Evolutionary conservation across 2,888 invertebrate species (phyloP), one percentile per base, ranked within the genome.

Genomic region (Gymnoscelis rufifasciata): DNA sequence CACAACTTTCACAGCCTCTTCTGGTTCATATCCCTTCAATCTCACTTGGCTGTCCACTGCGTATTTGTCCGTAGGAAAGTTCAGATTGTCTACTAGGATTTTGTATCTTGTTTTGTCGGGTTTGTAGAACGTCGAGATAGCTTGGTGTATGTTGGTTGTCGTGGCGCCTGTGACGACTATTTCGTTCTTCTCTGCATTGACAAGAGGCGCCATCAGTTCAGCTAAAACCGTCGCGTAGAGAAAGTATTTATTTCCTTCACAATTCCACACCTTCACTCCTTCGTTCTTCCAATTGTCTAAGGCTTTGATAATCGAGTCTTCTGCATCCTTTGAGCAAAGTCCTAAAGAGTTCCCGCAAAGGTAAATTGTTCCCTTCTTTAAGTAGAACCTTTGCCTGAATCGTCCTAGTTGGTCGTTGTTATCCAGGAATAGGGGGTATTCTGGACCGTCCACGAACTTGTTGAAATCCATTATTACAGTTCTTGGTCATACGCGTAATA

Each of bases 331-430:
- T 0, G 78, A 78, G 3, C 78, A 75, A 2, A 83, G 60, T 1
- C 86, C 86, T n/a, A 86, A 50, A 0, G 83, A 82, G 52, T 84
- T 83, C 0, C 86, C 86, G 41, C 81, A 81, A 71, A 86, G 67
- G 59, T 86, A 84, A 13, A 81, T 78, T 0, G 54, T 57, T 1
- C 62, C 74, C 55, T 78, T 59, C 14, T 69, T 75, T 23, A 75
- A 24, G 46, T 71, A 78, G 54, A 84, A 86, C n/a, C 78, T 66
- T 8, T 70, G 64, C 27, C 74, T 66, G 40, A 80, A 77, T 39
- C 70, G 71, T 0, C 76, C 72, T 2, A 86, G 58, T 8, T 56
- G 56, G 50, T 86, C 84, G 38, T 78, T 80, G 43, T 74, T 77
- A 54, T 86, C 86, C 50, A 83, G 43, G 10, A 61, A 54, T 47